Evolutionary conservation across 2,113 vertebrate genomes (phyloP), one percentile per base, ranked within the genome.

Genomic region (Oncorhynchus masou): DNA sequence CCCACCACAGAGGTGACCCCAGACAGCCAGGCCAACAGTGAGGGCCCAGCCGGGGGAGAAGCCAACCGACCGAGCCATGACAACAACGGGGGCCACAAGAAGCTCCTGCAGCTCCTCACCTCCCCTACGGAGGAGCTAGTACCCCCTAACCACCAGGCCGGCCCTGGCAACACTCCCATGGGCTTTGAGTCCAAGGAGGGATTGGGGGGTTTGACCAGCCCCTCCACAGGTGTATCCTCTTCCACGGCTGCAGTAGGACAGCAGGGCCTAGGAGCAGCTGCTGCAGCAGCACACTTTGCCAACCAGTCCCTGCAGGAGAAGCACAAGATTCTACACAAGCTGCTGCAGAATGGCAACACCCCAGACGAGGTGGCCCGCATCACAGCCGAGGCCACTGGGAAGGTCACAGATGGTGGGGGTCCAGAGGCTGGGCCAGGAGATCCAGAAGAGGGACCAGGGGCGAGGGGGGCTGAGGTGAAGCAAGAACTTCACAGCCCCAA

Each of bases 331-430:
- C 93, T 99, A 49, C 98, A 99, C 87, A 99, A 99, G 87, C 91
- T 99, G 81, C 90, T 99, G 76, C 95, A 99, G 89, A 98, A 99
- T 5, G 97, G 96, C 45, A 98, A 98, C 90, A 99, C 97, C 22
- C 96, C 98, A 0, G 97, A 97, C 1, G 98, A 99, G 65, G 97
- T 99, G 22, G 97, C 97, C 66, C 97, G 97, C 84, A 99, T 99
- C 80, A 99, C 98, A 1, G 97, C 96, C 1, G 96, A 98, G 90
- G 98, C 98, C 81, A 99, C 97, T 0, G 97, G 98, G 5, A 99
- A 99, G 84, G 94, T 96, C 83, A 92, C 86, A 34, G 95, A 13
- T 93, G 93, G 0, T 0, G 88, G 95, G 12, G 94, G 93, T 0
- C 90, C 93, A 1, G 96, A 97, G 80, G 92, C 94, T 25, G 96